These are phyloP conservation scores for Pseudorhombus dupliciocellatus DNA, from an alignment of 2,113 vertebrate species.

Conservation along the genomic window DNA sequence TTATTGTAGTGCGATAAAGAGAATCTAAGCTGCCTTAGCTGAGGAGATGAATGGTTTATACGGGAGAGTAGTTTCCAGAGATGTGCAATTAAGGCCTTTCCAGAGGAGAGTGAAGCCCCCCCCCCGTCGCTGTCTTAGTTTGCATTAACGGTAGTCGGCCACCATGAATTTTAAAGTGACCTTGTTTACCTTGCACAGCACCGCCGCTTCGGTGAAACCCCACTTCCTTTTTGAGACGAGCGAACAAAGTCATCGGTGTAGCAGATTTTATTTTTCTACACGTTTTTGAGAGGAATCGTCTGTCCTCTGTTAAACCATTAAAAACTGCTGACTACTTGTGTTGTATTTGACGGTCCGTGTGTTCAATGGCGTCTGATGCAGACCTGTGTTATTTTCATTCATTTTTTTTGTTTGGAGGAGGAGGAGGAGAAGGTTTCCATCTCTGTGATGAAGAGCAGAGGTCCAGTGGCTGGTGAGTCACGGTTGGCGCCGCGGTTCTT, in stretches of 20 bases:
- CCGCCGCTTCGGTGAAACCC: conserved; percentile 73
- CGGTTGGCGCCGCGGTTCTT: conserved; percentile 5
- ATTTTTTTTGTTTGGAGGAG: background rate
- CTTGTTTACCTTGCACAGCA: conserved; percentile 74
- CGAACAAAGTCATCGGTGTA: conserved; percentile 29
- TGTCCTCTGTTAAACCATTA: conserved; percentile 37
- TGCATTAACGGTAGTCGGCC: conserved; percentile 19
- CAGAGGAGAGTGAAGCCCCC: conserved; percentile 29
- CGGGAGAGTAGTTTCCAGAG: conserved; percentile 10
- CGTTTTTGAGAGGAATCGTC: conserved; percentile 43
- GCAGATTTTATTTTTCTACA: conserved; percentile 75
- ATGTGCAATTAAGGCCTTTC: conserved; percentile 62
- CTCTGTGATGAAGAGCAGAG: conserved; percentile 34
- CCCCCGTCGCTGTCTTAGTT: conserved; percentile 37
- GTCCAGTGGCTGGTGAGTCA: conserved; percentile 42
- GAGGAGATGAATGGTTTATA: background rate
- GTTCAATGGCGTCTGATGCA: conserved; percentile 30
- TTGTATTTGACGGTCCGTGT: conserved; percentile 38
- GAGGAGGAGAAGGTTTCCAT: conserved; percentile 26
- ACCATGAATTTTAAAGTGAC: conserved; percentile 71
- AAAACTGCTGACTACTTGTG: conserved; percentile 45
- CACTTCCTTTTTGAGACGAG: conserved; percentile 27
- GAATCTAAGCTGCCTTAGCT: conserved; percentile 59
- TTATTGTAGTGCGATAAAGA: background rate
- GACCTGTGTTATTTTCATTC: conserved; percentile 1